Conservation (phyloP, 2,113 vertebrate species). For the Muntiacus reevesi region DNA sequence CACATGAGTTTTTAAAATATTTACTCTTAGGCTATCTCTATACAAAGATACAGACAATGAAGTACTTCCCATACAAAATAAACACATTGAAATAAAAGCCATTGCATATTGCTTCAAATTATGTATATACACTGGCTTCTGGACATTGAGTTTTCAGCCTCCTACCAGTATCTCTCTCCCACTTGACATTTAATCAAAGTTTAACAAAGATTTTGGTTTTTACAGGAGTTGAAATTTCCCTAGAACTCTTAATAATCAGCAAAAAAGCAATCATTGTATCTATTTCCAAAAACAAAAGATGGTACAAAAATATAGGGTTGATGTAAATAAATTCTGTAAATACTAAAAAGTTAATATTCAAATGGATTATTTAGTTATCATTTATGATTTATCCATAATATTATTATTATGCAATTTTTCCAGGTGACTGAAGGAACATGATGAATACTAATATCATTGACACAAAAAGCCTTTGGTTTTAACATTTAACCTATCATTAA, state of each 20-base stretch:
- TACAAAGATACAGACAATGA: neutral
- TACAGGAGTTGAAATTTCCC: neutral
- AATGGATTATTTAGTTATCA: slow-evolving; percentile 69
- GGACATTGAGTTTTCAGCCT: neutral
- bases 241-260: neutral
- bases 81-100: neutral
- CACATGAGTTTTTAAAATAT: neutral
- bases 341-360: slow-evolving; percentile 15
- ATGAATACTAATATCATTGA: slow-evolving; percentile 50
- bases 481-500: slow-evolving; percentile 59
- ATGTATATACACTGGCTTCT: neutral
- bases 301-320: neutral
- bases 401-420: slow-evolving; percentile 56
- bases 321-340: neutral
- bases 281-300: neutral
- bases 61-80: neutral
- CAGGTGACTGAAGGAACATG: slow-evolving; percentile 44
- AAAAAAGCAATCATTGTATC: neutral
- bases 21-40: neutral
- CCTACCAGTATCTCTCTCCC: neutral
- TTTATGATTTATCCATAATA: slow-evolving; percentile 62
- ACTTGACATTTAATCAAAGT: neutral
- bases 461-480: slow-evolving; percentile 55
- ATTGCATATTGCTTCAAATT: neutral
- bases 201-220: neutral